phyloP scores from a whole-genome alignment of 2,113 vertebrate genomes.

The Chaetops frenatus region DNA sequence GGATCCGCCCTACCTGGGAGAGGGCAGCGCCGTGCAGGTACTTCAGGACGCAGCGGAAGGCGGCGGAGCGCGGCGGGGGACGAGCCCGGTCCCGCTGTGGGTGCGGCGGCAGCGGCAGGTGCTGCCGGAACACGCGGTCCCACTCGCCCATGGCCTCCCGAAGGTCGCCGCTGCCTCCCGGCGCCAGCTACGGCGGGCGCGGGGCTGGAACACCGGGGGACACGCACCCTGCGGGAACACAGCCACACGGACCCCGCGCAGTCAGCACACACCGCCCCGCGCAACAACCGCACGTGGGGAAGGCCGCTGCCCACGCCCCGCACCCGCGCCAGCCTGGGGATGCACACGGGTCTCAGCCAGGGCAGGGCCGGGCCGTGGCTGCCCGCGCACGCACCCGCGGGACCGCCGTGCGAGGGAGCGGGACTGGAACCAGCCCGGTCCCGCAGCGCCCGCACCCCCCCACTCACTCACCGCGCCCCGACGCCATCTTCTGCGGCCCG shows the following conservation, averaged over 20 bases:
- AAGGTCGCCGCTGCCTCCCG: not conserved
- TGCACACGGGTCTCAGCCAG: no score
- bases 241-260: not conserved
- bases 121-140: slow-evolving; percentile 68
- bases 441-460: not conserved
- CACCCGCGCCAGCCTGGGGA: no score
- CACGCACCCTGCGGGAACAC: not conserved
- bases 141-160: slow-evolving; percentile 65
- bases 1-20: slow-evolving; percentile 69
- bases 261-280: not conserved
- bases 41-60: slow-evolving; percentile 77
- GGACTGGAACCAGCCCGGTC: not conserved
- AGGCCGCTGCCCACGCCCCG: not conserved
- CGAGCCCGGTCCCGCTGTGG: slow-evolving; percentile 65
- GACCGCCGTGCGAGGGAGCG: not conserved
- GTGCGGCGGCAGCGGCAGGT: slow-evolving; percentile 70
- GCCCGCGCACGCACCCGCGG: not conserved
- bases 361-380: not conserved
- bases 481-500: not conserved
- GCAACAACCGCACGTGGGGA: not conserved
- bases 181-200: not conserved
- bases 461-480: not conserved
- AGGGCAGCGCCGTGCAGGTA: slow-evolving; percentile 66
- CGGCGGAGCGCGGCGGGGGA: slow-evolving; percentile 31
- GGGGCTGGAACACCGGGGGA: not conserved